phyloP scores from a whole-genome alignment of 2,797 vertebrate genomes.

The Oophaga sylvatica region DNA sequence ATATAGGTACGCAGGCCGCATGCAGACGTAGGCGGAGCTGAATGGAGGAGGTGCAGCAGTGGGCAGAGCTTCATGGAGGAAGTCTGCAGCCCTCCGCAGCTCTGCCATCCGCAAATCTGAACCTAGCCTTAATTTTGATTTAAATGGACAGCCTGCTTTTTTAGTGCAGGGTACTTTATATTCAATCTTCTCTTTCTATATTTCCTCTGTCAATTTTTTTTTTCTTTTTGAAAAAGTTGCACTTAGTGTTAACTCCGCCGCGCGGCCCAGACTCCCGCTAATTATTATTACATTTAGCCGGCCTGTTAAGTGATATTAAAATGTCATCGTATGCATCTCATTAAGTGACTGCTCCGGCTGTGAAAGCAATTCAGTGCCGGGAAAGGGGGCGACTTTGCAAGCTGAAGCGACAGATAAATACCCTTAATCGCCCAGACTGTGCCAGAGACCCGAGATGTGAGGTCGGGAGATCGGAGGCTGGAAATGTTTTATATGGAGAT shows the following conservation, averaged over 20 bases:
- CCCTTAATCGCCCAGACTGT: neutral
- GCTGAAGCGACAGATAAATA: slow-evolving; percentile 38
- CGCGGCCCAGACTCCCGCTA: slow-evolving; percentile 1
- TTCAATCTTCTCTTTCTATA: neutral
- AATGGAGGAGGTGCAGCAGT: no score
- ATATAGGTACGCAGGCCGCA: no score
- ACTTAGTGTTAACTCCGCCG: slow-evolving; percentile 10
- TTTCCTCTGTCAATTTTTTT: no score
- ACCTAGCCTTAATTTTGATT: no score
- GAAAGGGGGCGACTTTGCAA: slow-evolving; percentile 36
- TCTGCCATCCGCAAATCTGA: no score
- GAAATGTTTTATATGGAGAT: no score
- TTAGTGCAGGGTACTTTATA: neutral
- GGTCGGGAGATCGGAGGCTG: no score
- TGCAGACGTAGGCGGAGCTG: no score
- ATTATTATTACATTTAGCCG: slow-evolving; percentile 43
- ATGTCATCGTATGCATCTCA: slow-evolving; percentile 43
- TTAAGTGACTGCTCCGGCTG: neutral
- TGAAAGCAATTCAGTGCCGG: neutral
- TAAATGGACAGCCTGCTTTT: neutral
- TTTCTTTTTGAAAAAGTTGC: neutral
- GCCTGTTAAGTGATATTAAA: slow-evolving; percentile 51
- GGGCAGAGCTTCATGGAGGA: no score
- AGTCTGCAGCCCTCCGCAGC: no score
- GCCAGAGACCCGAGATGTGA: neutral